Evolutionary conservation across 2,797 vertebrate species (phyloP), one percentile per base, ranked within the genome.

Genomic region (Falco cherrug): DNA sequence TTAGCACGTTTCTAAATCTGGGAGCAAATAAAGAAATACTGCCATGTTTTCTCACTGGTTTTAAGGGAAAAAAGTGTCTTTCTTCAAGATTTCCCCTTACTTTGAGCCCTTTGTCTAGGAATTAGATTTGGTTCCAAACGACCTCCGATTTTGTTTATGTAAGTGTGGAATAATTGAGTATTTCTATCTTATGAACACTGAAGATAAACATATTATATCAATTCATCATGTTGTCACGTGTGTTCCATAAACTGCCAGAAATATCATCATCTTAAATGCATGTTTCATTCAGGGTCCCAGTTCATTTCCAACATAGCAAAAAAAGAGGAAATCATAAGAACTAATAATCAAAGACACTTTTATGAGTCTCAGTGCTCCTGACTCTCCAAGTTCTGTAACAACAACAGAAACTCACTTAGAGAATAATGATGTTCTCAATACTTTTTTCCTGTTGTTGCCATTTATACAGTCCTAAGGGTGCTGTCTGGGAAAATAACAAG

Each of bases 301-400:
- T 26, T 94, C n/a, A n/a, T 92, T 91, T 73, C 45, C 74, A 92
- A 80, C 18, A 25, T 0, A 35, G 24, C 6, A 22, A 16, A 74
- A 87, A 90, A 45, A 61, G 13, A 85, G 54, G 31, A 87, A 96
- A 87, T 82, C 15, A 18, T 60, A 90, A 93, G 59, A 94, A 84
- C 90, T 96, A 94, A 97, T 95, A 90, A 97, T 63, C 83, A 92
- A 94, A 94, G 90, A 87, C 78, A 90, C 11, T 95, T 96, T 93
- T 95, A 95, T 84, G 88, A 57, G 76, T 88, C 94, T 85, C 86
- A 54, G 33, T 47, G 81, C 82, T 95, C 75, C 81, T 84, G 75
- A 84, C 64, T 90, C 86, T 95, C 74, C 70, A 95, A 92, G 48
- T 90, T 84, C 84, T 90, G 19, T n/a, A 95, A 69, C 87, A 96